Percentiles rank a stretch among this genome's conserved stretches.
Conservation (phyloP, 2,888 invertebrate genomes). For the Falcaria lacertinaria region DNA sequence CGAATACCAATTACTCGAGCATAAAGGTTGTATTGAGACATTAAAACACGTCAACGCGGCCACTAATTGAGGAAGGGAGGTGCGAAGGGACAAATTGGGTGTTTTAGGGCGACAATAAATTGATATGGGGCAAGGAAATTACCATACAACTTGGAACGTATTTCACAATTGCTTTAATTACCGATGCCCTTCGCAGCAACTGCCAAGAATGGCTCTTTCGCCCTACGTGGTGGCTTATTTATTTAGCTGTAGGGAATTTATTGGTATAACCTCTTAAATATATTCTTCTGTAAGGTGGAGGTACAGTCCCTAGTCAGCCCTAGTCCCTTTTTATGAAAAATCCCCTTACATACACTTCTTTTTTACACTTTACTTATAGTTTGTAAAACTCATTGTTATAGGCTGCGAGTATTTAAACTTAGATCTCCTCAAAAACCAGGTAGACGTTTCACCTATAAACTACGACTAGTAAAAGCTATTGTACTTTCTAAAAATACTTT, state of each 20-base stretch:
- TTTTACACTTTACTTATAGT: too few species aligned
- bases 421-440: too few species aligned
- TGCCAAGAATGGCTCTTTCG: conserved; percentile 43
- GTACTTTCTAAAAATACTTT: too few species aligned
- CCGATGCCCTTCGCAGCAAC: conserved; percentile 46
- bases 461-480: too few species aligned
- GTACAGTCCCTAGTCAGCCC: too few species aligned
- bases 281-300: too few species aligned
- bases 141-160: conserved; percentile 64
- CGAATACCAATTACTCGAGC: conserved; percentile 31
- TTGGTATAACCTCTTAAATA: conserved; percentile 3
- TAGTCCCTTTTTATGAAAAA: too few species aligned
- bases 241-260: conserved; percentile 4
- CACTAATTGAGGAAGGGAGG: conserved; percentile 65
- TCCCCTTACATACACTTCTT: too few species aligned
- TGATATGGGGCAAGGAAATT: conserved; percentile 67
- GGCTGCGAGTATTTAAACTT: too few species aligned
- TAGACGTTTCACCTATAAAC: too few species aligned
- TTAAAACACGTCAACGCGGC: conserved; percentile 52
- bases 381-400: too few species aligned
- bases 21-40: conserved; percentile 51
- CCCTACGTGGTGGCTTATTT: conserved; percentile 34
- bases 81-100: conserved; percentile 63
- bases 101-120: conserved; percentile 75
- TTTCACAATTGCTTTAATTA: conserved; percentile 72